Percentiles rank a stretch among this genome's conserved stretches.
phyloP scores from a whole-genome alignment of 2,113 vertebrate genomes.

The Lutjanus erythropterus region DNA sequence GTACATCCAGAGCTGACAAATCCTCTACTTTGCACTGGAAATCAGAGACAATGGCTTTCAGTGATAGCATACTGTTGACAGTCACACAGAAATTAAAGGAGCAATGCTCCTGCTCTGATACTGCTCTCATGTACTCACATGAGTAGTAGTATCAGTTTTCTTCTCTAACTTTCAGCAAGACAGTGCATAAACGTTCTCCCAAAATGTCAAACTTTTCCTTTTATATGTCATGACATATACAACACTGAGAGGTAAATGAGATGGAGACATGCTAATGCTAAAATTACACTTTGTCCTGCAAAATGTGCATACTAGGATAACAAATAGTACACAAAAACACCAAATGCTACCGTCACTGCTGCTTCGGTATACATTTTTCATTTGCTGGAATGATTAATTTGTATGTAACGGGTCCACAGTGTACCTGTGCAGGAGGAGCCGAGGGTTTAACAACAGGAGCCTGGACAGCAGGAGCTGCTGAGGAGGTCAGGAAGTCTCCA shows the following conservation, averaged over 20 bases:
- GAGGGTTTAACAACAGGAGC: slow-evolving; percentile 55
- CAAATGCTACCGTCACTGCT: background rate
- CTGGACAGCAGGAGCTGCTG: slow-evolving; percentile 67
- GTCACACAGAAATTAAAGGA: no score
- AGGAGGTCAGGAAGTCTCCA: slow-evolving; percentile 71
- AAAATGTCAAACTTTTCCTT: background rate
- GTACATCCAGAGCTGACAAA: slow-evolving; percentile 48
- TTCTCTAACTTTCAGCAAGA: no score
- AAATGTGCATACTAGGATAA: background rate
- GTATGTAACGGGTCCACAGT: background rate
- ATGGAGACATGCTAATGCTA: background rate
- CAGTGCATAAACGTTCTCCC: background rate
- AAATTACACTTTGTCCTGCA: background rate
- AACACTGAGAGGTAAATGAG: background rate
- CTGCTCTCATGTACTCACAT: no score
- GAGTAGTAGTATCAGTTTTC: no score
- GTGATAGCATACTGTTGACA: background rate
- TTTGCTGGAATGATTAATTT: background rate
- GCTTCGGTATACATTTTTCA: background rate
- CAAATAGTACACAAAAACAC: background rate
- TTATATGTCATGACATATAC: no score
- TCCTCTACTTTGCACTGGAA: slow-evolving; percentile 51
- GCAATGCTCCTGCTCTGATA: no score
- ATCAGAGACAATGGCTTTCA: background rate
- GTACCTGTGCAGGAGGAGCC: slow-evolving; percentile 61